Evolutionary conservation across 1,140 invertebrate species (phyloP).

Genomic region (Musca domestica): DNA sequence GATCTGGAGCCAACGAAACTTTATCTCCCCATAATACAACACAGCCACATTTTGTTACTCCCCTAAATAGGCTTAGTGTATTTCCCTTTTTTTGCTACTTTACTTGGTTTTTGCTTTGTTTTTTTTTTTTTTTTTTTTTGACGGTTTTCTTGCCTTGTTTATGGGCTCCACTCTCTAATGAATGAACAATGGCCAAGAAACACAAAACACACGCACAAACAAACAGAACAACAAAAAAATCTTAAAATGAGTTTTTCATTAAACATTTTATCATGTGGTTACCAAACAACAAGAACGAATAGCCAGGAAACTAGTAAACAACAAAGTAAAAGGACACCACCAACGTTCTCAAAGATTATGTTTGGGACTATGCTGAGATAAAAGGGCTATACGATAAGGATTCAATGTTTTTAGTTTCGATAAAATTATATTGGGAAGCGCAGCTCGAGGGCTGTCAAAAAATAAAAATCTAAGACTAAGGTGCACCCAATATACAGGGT

Average conservation of each 20-base stretch:
- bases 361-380: too few species aligned
- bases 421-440: too few species aligned
- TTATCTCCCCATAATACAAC: too few species aligned
- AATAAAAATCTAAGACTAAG: too few species aligned
- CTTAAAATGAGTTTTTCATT: constrained; percentile 12
- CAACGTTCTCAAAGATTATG: too few species aligned
- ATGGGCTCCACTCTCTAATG: not conserved
- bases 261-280: constrained; percentile 18
- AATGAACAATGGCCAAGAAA: not conserved
- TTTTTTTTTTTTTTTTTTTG: not conserved
- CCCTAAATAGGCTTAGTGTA: constrained; percentile 8
- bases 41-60: too few species aligned
- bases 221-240: constrained; percentile 7
- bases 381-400: too few species aligned
- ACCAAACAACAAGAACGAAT: not conserved
- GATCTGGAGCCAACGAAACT: not conserved
- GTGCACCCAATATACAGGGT: too few species aligned
- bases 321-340: too few species aligned
- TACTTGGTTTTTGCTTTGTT: not conserved
- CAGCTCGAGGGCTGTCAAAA: too few species aligned
- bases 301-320: too few species aligned
- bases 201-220: not conserved
- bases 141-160: not conserved
- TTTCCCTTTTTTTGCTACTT: not conserved
- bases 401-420: too few species aligned